Evolutionary conservation across 2,888 invertebrate species (phyloP), one percentile per base, ranked within the genome.

Genomic region (Lomographa bimaculata): DNA sequence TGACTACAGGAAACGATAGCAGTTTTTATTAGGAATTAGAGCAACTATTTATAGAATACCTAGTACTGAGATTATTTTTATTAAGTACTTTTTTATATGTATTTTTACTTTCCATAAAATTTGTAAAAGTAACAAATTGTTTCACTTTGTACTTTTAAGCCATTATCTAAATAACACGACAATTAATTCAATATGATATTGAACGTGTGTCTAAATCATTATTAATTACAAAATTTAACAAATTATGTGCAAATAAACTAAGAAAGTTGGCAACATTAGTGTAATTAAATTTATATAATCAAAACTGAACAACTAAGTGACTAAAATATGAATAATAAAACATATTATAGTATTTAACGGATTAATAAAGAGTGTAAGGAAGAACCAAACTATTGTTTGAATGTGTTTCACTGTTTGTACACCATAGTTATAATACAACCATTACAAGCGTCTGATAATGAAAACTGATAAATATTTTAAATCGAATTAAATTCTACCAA

Each of bases 81-180:
- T 54, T n/a, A n/a, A n/a, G n/a, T n/a, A n/a, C n/a, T n/a, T 67
- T 75, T 81, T 77, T 69, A 81, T 83, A 84, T 86, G 83, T 84
- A 85, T 82, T 82, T 79, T 86, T 80, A 81, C 57, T 87, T 45
- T 90, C 86, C 21, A 92, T 92, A 92, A 92, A 92, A 92, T 92
- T 92, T 92, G 91, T 91, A 92, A 92, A 92, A 92, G 91, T 92
- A 92, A 92, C 91, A 91, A 91, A 92, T 91, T 82, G 91, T 89
- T 85, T 87, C 78, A 54, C 16, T 90, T 92, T 92, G 92, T 92
- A 92, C 92, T 92, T 91, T 86, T 89, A 92, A 92, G 91, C 92
- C 91, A 91, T 92, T 91, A 91, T 84, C 90, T 90, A 90, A 86
- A 86, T 87, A 84, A 89, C 89, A 84, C 84, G 78, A 77, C 77